These are phyloP conservation scores for Amblyjoppa fuscipennis DNA, from an alignment of 2,888 invertebrate genomes.

Conservation along the genomic window DNA sequence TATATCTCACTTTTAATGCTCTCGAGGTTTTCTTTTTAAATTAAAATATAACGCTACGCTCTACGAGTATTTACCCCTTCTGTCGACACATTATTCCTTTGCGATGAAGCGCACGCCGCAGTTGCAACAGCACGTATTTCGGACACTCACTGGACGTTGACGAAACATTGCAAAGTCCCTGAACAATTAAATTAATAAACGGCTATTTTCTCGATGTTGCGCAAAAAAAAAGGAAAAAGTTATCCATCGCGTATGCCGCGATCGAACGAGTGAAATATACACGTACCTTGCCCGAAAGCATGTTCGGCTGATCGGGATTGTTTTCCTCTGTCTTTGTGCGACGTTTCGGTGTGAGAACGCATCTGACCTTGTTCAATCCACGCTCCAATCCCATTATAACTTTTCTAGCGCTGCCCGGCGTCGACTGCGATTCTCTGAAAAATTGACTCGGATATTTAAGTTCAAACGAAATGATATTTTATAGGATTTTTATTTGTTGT, in stretches of 20 bases:
- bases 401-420: slow-evolving; percentile 87
- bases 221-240: slow-evolving; percentile 41
- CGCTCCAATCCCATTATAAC: slow-evolving; percentile 90
- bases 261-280: slow-evolving; percentile 23
- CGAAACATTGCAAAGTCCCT: slow-evolving; percentile 91
- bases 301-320: slow-evolving; percentile 83
- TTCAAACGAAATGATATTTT: neutral
- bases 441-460: slow-evolving; percentile 10
- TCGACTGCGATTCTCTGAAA: slow-evolving; percentile 78
- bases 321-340: slow-evolving; percentile 80
- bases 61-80: slow-evolving; percentile 87
- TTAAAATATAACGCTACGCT: neutral
- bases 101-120: slow-evolving; percentile 87
- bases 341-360: slow-evolving; percentile 89
- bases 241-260: slow-evolving; percentile 28
- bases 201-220: slow-evolving; percentile 58
- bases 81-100: slow-evolving; percentile 89
- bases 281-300: slow-evolving; percentile 86
- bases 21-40: slow-evolving; percentile 12
- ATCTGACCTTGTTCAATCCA: slow-evolving; percentile 89
- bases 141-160: slow-evolving; percentile 89
- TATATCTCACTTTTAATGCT: neutral
- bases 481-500: neutral
- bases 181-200: slow-evolving; percentile 73
- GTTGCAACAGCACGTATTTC: slow-evolving; percentile 88